Conservation (phyloP, 2,797 vertebrate species). For the Cygnus olor region DNA sequence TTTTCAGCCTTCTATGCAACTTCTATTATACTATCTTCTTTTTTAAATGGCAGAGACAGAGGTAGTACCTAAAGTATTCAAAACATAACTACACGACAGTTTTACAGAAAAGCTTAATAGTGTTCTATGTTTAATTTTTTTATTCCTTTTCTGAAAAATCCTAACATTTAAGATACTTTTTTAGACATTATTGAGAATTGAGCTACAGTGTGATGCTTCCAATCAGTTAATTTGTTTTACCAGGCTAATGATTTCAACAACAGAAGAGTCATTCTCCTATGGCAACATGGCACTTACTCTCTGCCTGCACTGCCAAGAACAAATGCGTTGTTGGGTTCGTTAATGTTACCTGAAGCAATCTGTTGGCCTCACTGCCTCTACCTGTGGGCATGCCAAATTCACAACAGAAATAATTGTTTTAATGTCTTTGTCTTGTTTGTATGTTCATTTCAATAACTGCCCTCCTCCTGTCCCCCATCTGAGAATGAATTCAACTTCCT, state of each 20-base stretch:
- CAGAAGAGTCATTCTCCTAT: not conserved
- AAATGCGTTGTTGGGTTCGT: slow-evolving; percentile 28
- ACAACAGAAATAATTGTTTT: not conserved
- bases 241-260: not conserved
- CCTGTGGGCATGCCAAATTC: not conserved
- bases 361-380: slow-evolving; percentile 17
- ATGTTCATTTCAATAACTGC: not conserved
- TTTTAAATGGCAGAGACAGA: not conserved
- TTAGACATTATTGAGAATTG: not conserved
- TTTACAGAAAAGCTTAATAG: not conserved
- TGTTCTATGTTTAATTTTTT: too few relatives aligned
- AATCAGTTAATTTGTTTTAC: not conserved
- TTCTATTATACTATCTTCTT: not conserved
- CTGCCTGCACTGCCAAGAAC: slow-evolving; percentile 26
- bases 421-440: not conserved
- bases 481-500: not conserved
- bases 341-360: slow-evolving; percentile 47
- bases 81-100: not conserved
- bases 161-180: not conserved
- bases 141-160: not conserved
- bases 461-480: not conserved
- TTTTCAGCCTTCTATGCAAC: not conserved
- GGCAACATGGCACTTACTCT: slow-evolving; percentile 16
- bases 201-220: not conserved
- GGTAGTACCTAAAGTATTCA: not conserved